phyloP scores from a whole-genome alignment of 2,113 vertebrate genomes.

The Callipepla squamata region DNA sequence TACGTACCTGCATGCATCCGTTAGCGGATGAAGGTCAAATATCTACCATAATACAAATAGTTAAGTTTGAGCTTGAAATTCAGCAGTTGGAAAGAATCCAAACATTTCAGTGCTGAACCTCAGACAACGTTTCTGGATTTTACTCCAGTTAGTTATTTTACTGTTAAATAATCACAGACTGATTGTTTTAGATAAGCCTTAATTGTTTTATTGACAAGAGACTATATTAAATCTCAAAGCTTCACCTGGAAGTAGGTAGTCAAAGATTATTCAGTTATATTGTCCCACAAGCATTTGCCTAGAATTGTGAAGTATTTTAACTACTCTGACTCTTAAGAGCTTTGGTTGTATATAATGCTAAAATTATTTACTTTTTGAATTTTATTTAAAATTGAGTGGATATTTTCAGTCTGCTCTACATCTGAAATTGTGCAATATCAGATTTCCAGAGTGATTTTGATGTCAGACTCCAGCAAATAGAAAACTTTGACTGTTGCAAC shows the following conservation, averaged over 20 bases:
- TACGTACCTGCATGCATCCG: rapidly evolving
- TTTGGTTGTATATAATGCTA: not conserved
- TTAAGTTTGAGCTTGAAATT: not conserved
- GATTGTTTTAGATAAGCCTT: not conserved
- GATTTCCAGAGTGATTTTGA: not conserved
- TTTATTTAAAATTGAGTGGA: not conserved
- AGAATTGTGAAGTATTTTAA: not conserved
- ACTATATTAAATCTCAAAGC: not conserved
- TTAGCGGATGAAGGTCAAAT: not conserved
- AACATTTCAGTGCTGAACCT: not conserved
- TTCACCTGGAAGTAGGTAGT: not conserved
- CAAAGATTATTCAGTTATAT: not conserved
- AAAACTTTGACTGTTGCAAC: not conserved
- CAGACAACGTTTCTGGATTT: not conserved
- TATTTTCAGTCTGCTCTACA: not conserved
- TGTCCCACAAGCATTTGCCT: not conserved
- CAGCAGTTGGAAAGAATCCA: not conserved
- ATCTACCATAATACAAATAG: not conserved
- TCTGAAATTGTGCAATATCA: not conserved
- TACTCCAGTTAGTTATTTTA: not conserved
- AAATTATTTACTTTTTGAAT: not conserved
- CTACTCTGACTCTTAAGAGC: not conserved
- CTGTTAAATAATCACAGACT: not conserved
- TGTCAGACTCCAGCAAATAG: not conserved
- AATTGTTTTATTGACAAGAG: not conserved